These are phyloP conservation scores for Cinara cedri DNA, from an alignment of 2,888 invertebrate genomes.

Conservation along the genomic window DNA sequence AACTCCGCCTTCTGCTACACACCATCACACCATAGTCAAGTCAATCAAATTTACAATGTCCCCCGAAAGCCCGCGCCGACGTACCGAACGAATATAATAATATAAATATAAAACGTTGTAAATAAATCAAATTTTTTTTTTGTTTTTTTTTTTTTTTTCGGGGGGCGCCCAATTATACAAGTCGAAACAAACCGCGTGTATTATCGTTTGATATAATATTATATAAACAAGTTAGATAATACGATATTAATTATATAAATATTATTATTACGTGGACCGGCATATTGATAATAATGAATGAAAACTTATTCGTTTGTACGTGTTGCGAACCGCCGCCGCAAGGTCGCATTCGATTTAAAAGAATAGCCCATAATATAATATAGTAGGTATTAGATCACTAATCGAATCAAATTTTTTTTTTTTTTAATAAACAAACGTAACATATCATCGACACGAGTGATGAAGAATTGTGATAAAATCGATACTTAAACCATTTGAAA, in stretches of 20 bases:
- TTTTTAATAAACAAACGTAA: slow-evolving; percentile 44
- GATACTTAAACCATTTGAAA: slow-evolving; percentile 35
- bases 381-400: slow-evolving; percentile 25
- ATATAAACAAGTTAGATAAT: too few species aligned
- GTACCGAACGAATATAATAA: slow-evolving; percentile 40
- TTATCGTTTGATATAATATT: too few species aligned
- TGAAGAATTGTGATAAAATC: slow-evolving; percentile 57
- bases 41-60: slow-evolving; percentile 41
- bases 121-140: slow-evolving; percentile 34
- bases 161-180: slow-evolving; percentile 2
- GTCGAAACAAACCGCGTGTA: too few species aligned
- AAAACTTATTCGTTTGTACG: slow-evolving; percentile 47
- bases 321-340: slow-evolving; percentile 37
- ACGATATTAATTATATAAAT: slow-evolving; percentile 1
- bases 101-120: slow-evolving; percentile 7
- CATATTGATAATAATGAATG: slow-evolving; percentile 18
- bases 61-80: slow-evolving; percentile 39
- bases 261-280: slow-evolving; percentile 16
- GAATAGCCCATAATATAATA: not conserved
- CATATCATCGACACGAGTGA: slow-evolving; percentile 56
- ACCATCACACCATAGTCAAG: slow-evolving; percentile 41
- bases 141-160: not conserved
- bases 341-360: slow-evolving; percentile 31
- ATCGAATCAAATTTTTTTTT: not conserved
- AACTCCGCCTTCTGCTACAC: slow-evolving; percentile 55